A percentile compares a stretch with the other conserved stretches of the same genome.
These are phyloP conservation scores for Sylvia atricapilla DNA, from an alignment of 2,113 vertebrate genomes.

Conservation along the genomic window DNA sequence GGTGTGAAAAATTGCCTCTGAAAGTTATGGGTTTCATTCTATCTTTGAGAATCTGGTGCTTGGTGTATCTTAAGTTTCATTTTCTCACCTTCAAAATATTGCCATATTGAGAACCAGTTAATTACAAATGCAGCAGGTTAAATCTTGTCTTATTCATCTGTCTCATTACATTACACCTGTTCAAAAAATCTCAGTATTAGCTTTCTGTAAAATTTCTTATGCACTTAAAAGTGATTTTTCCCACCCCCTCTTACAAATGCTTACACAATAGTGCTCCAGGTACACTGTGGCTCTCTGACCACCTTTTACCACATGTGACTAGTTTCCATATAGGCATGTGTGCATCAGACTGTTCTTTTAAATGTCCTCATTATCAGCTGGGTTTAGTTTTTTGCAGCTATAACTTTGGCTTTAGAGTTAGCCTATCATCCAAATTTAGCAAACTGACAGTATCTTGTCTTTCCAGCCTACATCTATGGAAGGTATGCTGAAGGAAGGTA, in stretches of 20 bases:
- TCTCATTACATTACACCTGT: not conserved
- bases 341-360: not conserved
- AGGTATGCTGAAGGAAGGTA: not conserved
- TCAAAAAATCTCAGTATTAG: not conserved
- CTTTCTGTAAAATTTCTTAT: not conserved
- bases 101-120: not conserved
- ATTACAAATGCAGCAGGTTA: not conserved
- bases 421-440: not conserved
- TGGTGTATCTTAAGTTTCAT: not conserved
- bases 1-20: not conserved
- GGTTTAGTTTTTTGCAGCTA: not conserved
- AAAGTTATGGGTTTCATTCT: not conserved
- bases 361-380: not conserved
- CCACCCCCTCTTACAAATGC: rapidly evolving
- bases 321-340: not conserved
- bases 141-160: not conserved
- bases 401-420: not conserved
- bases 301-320: not conserved
- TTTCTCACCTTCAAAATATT: conserved; percentile 20
- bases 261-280: not conserved
- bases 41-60: not conserved
- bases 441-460: not conserved
- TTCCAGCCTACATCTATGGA: not conserved
- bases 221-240: not conserved
- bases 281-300: not conserved